Evolutionary conservation across 2,113 vertebrate species (phyloP).

Genomic region (Equus quagga): DNA sequence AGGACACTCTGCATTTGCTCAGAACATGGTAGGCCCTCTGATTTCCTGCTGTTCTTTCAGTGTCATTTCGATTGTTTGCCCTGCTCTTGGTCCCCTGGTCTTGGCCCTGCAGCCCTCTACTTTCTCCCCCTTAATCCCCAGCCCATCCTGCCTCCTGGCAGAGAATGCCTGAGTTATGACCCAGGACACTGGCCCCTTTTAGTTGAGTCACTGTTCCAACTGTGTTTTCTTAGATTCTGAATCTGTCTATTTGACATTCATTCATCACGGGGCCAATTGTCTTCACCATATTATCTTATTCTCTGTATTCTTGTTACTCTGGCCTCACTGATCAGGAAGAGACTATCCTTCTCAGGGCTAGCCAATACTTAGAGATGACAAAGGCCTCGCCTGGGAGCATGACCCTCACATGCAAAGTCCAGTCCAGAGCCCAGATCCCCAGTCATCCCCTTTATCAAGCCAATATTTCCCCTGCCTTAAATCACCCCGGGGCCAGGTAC

Average conservation of each 20-base stretch:
- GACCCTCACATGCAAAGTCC: neutral
- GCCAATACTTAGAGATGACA: neutral
- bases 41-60: neutral
- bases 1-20: no score
- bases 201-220: neutral
- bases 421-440: neutral
- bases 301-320: neutral
- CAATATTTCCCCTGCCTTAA: neutral
- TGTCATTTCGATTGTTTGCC: neutral
- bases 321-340: neutral
- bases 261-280: neutral
- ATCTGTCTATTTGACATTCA: neutral
- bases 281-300: neutral
- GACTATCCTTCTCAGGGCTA: neutral
- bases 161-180: neutral
- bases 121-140: neutral
- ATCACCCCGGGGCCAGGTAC: neutral
- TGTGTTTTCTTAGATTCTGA: neutral
- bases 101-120: no score
- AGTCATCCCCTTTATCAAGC: neutral
- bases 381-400: neutral
- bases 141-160: neutral
- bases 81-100: neutral
- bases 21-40: neutral
- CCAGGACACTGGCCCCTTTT: neutral